phyloP scores from a whole-genome alignment of 1,140 invertebrate species.

The Pollicipes pollicipes region DNA sequence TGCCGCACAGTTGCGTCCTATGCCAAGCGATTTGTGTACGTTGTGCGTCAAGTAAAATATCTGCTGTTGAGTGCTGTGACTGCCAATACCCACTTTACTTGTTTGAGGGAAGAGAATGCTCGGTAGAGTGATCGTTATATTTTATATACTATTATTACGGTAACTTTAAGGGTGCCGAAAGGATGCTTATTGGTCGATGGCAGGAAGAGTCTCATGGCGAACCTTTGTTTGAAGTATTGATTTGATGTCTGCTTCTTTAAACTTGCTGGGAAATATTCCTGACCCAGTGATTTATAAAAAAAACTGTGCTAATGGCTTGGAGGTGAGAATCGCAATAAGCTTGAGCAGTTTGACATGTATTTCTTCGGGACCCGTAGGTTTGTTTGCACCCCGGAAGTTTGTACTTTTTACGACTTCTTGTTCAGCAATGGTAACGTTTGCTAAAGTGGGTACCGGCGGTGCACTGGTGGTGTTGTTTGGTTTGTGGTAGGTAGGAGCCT shows the following conservation, averaged over 20 bases:
- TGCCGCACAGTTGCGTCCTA: neutral
- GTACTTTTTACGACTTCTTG: neutral
- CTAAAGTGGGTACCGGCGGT: neutral
- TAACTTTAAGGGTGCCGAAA: no score
- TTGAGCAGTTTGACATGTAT: neutral
- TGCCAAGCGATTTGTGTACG: conserved; percentile 5
- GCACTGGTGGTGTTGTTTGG: neutral
- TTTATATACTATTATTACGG: no score
- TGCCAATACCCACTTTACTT: neutral
- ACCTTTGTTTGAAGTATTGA: no score
- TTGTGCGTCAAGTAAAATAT: neutral
- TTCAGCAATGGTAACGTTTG: neutral
- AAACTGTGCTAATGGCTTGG: neutral
- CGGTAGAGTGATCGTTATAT: neutral
- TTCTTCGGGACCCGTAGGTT: neutral
- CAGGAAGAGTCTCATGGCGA: no score
- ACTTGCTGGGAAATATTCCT: no score
- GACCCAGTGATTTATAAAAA: neutral
- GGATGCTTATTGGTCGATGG: no score
- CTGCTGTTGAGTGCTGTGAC: neutral
- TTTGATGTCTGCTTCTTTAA: no score
- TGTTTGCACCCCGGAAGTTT: neutral
- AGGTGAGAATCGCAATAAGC: neutral
- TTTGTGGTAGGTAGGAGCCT: no score
- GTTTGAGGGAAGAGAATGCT: neutral